Base-by-base conservation (phyloP, 53 echinoderm and acorn worm species). In the Paracentrotus lividus region DNA sequence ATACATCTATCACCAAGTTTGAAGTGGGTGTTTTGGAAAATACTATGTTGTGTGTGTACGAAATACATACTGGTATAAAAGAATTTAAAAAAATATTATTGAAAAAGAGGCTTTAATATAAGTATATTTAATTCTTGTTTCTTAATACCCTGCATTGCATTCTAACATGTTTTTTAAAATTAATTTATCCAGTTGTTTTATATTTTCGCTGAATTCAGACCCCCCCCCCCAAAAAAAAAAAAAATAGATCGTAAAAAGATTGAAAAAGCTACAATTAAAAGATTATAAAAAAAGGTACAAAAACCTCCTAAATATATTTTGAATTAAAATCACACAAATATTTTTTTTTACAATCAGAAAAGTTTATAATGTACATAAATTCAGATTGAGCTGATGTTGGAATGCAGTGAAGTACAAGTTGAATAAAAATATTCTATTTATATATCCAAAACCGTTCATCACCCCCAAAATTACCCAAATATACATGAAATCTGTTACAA, bases 401-500 rank as follows among this genome's bases (percentile, higher is more conserved):
- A 36, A 77, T 77, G 78, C 44, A 77, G 21, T 77, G 16, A 77
- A 77, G 78, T 77, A 43, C 42, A 77, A 18, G 42, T 12, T 64
- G 31, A 31, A 26, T 31, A 6, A 26, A 64, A 26, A 64, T n/a
- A 31, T 5, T 64, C 31, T 9, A 64, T 64, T 64, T 10, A 29
- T 9, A 64, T 31, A 64, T 64, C 64, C 13, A 64, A 64, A 64
- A 8, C 9, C 31, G 29, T 31, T 29, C 8, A 4, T 64, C 1
- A 9, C 2, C 64, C 14, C 8, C 8, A 64, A 26, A 64, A 29
- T 64, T 31, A 64, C 29, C 26, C 29, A 64, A 31, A 64, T 64
- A 29, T 64, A 64, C 64, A 64, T 64, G 13, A 27, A 64, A 10
- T 29, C 64, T 64, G 10, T 31, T 29, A 26, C 31, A 29, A 29